Evolutionary conservation across 2,797 vertebrate genomes (phyloP).

Genomic region (Myotis pilosus): DNA sequence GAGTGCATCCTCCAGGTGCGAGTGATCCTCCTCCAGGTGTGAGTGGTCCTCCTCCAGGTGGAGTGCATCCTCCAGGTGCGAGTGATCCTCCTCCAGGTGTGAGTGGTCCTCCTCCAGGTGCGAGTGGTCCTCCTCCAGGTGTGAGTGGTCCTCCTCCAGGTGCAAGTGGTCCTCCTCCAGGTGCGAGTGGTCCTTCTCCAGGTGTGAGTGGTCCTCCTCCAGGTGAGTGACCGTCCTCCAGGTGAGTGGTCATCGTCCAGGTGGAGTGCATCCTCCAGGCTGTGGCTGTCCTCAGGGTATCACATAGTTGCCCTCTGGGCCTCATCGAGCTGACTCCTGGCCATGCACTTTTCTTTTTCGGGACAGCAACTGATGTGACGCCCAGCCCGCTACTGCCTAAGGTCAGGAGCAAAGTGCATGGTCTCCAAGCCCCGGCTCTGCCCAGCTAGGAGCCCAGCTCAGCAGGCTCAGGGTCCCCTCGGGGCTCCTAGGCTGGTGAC

Average conservation of each 20-base stretch:
- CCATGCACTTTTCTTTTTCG: not conserved
- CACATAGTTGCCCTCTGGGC: not conserved
- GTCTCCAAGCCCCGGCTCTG: not conserved
- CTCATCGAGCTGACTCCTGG: not conserved
- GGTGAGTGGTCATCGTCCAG: not conserved
- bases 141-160: not conserved
- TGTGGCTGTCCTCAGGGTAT: not conserved
- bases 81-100: not conserved
- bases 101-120: not conserved
- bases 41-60: not conserved
- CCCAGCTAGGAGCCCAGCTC: not conserved
- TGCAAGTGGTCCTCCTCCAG: not conserved
- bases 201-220: not conserved
- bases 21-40: not conserved
- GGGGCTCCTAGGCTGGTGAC: not conserved
- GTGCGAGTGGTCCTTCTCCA: not conserved
- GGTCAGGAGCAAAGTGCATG: not conserved
- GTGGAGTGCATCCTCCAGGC: not conserved
- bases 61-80: not conserved
- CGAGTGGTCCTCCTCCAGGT: not conserved
- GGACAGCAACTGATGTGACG: not conserved
- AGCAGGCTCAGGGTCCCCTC: not conserved
- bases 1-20: not conserved
- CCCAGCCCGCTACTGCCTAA: not conserved
- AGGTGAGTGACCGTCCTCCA: not conserved